Conservation (phyloP, 2,888 invertebrate genomes). For the Hoplodrina blanda region DNA sequence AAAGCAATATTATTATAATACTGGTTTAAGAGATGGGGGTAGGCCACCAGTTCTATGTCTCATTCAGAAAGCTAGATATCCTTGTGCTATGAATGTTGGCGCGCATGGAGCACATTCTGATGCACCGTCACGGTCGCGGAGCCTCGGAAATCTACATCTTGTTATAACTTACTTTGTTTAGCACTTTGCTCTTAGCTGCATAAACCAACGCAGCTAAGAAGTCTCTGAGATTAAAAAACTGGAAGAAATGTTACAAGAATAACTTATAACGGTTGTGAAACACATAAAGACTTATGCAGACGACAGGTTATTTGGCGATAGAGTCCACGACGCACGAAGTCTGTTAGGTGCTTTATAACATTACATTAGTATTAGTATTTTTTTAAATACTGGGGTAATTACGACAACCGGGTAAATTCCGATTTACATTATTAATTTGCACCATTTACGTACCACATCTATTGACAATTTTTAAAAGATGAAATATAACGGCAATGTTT, state of each 20-base stretch:
- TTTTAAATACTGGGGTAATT: no score
- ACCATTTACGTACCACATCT: no score
- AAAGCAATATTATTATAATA: no score
- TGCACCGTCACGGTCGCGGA: slow-evolving; percentile 53
- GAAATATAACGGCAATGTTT: no score
- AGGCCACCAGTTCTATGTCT: slow-evolving; percentile 7
- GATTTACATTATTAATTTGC: no score
- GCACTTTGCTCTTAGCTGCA: slow-evolving; percentile 25
- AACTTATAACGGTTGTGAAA: not conserved
- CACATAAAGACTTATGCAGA: not conserved
- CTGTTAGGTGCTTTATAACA: no score
- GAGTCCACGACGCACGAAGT: no score
- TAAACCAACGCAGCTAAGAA: slow-evolving; percentile 21
- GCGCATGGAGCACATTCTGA: slow-evolving; percentile 63
- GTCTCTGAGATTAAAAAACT: slow-evolving; percentile 28
- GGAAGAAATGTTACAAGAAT: slow-evolving; percentile 1
- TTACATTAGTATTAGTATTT: no score
- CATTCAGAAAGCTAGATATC: slow-evolving; percentile 44
- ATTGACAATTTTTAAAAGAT: no score
- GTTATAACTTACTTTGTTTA: slow-evolving; percentile 61
- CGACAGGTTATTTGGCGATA: no score
- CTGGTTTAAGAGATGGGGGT: no score
- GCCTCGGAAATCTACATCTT: slow-evolving; percentile 67
- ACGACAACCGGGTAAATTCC: no score
- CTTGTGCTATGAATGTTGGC: slow-evolving; percentile 67